Evolutionary conservation across 2,113 vertebrate genomes (phyloP).

Genomic region (Synchiropus splendidus): DNA sequence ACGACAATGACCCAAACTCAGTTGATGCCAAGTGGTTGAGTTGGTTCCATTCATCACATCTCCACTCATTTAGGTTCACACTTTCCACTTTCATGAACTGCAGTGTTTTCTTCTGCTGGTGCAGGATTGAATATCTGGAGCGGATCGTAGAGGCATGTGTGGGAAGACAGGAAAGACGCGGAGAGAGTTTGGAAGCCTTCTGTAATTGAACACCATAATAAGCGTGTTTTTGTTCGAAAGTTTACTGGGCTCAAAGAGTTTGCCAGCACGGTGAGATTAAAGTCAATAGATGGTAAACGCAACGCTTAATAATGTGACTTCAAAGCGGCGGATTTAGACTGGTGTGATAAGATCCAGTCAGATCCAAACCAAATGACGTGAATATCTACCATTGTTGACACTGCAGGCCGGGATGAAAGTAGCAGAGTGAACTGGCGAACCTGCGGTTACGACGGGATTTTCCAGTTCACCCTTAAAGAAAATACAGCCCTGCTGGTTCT

Average conservation of each 20-base stretch:
- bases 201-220: conserved; percentile 23
- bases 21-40: conserved; percentile 28
- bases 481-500: conserved; percentile 38
- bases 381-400: conserved; percentile 25
- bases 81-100: too few species aligned
- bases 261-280: neutral
- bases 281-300: too few species aligned
- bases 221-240: conserved; percentile 29
- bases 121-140: too few species aligned
- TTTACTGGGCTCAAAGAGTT: conserved; percentile 20
- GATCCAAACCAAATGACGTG: conserved; percentile 20
- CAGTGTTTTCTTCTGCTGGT: too few species aligned
- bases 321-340: too few species aligned
- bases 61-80: conserved; percentile 10
- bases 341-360: neutral
- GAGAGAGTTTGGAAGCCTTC: conserved; percentile 14
- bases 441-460: conserved; percentile 35
- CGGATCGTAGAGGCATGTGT: conserved; percentile 9
- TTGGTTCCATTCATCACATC: conserved; percentile 22
- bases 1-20: conserved; percentile 26
- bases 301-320: too few species aligned
- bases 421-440: conserved; percentile 38
- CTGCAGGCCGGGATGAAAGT: conserved; percentile 10
- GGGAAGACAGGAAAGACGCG: conserved; percentile 8
- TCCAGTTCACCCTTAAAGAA: conserved; percentile 37